These are phyloP conservation scores for Patella depressa DNA, from an alignment of 2,888 invertebrate genomes.

Conservation along the genomic window DNA sequence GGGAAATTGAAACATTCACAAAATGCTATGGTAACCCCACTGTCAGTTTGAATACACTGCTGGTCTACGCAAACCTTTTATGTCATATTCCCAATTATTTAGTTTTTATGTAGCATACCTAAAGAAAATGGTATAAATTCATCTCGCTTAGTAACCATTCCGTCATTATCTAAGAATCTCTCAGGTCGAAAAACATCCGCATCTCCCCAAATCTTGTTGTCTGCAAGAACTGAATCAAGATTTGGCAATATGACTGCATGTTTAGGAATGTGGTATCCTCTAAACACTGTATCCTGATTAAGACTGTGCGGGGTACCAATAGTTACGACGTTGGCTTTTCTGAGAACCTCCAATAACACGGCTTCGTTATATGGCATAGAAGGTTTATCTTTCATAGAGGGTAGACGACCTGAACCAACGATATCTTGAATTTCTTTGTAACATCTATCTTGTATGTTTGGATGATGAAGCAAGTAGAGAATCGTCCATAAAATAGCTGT, in stretches of 20 bases:
- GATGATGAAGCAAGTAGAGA: conserved; percentile 84
- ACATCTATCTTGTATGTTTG: conserved; percentile 72
- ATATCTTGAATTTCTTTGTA: conserved; percentile 52
- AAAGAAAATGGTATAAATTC: conserved; percentile 44
- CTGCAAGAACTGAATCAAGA: conserved; percentile 47
- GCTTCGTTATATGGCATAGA: conserved; percentile 54
- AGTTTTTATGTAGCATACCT: conserved; percentile 28
- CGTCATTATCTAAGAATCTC: conserved; percentile 46
- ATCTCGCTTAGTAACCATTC: conserved; percentile 27
- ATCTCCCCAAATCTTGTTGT: conserved; percentile 45
- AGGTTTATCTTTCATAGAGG: conserved; percentile 40
- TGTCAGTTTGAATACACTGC: too few relatives aligned
- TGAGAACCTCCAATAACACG: conserved; percentile 52
- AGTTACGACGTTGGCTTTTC: conserved; percentile 51
- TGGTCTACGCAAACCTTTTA: too few relatives aligned
- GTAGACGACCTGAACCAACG: conserved; percentile 59
- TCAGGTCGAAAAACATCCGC: conserved; percentile 56
- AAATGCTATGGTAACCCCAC: too few relatives aligned
- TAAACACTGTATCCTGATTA: conserved; percentile 46
- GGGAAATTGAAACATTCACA: too few relatives aligned
- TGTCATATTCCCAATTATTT: too few relatives aligned
- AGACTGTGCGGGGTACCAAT: conserved; percentile 46
- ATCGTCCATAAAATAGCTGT: conserved; percentile 89
- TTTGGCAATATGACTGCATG: conserved; percentile 47
- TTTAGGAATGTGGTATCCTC: conserved; percentile 60